These are phyloP conservation scores for Amazona vittata DNA, from an alignment of 2,113 vertebrate genomes.

Conservation along the genomic window DNA sequence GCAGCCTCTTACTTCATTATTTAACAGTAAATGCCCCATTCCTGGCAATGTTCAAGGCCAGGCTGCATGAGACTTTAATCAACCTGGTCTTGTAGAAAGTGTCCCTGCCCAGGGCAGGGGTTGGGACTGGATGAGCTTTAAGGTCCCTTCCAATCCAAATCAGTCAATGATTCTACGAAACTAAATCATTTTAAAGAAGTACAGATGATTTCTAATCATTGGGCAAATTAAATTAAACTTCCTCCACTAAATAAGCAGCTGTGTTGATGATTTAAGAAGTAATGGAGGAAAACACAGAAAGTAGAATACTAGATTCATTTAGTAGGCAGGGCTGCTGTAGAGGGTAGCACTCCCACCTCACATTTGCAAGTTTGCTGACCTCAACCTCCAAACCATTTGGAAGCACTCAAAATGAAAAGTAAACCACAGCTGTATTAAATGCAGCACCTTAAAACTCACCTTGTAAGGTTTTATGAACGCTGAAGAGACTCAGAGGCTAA, in stretches of 20 bases:
- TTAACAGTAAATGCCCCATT: not conserved
- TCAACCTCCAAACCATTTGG: not conserved
- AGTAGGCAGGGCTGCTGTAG: not conserved
- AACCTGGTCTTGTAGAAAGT: not conserved
- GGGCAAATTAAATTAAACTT: not conserved
- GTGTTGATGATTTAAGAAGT: not conserved
- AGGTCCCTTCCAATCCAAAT: not conserved
- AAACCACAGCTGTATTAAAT: not conserved
- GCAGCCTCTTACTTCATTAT: too few relatives aligned
- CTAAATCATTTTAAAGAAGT: accelerated
- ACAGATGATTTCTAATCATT: not conserved
- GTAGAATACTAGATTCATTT: not conserved
- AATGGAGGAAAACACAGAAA: not conserved
- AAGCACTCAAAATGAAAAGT: not conserved
- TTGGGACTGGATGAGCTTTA: not conserved
- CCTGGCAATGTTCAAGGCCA: not conserved
- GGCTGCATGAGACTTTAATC: not conserved
- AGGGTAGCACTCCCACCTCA: not conserved
- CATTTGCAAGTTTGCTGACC: not conserved
- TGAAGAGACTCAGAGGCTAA: not conserved
- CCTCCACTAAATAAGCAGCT: not conserved
- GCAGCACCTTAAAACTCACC: not conserved
- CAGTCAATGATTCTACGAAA: not conserved
- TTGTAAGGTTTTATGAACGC: not conserved
- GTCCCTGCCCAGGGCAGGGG: not conserved